Evolutionary conservation across 2,797 vertebrate genomes (phyloP).

Genomic region (Dendrocincla fuliginosa): DNA sequence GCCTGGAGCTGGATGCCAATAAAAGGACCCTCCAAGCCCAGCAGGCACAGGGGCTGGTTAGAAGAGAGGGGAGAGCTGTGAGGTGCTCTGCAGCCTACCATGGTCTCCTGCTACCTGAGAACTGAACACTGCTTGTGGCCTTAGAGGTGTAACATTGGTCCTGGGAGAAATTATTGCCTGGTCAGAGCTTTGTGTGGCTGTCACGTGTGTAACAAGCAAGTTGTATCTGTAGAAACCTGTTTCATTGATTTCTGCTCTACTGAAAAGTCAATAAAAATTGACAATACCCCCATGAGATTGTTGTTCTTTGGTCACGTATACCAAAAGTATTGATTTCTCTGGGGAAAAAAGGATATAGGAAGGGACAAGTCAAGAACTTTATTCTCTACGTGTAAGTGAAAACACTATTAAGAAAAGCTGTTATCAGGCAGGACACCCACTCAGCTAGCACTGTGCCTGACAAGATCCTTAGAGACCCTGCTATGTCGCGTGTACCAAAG

Average conservation of each 20-base stretch:
- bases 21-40: neutral
- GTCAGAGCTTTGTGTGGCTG: neutral
- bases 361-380: neutral
- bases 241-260: neutral
- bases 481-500: neutral
- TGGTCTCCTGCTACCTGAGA: neutral
- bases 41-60: neutral
- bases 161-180: neutral
- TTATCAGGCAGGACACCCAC: neutral
- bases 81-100: neutral
- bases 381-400: neutral
- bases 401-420: neutral
- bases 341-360: neutral
- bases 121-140: neutral
- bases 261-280: neutral
- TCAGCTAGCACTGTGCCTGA: neutral
- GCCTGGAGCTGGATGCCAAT: neutral
- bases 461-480: neutral
- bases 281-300: neutral
- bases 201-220: neutral
- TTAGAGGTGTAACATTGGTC: fast-evolving
- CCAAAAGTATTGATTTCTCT: neutral
- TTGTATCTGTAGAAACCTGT: neutral
- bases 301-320: neutral
- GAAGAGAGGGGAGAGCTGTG: neutral